Percentiles rank a stretch among this genome's conserved stretches.
phyloP scores from a whole-genome alignment of 30 jellyfish, hydroid and myxozoan species.

The Aurelia aurita complex sp. Pacific region DNA sequence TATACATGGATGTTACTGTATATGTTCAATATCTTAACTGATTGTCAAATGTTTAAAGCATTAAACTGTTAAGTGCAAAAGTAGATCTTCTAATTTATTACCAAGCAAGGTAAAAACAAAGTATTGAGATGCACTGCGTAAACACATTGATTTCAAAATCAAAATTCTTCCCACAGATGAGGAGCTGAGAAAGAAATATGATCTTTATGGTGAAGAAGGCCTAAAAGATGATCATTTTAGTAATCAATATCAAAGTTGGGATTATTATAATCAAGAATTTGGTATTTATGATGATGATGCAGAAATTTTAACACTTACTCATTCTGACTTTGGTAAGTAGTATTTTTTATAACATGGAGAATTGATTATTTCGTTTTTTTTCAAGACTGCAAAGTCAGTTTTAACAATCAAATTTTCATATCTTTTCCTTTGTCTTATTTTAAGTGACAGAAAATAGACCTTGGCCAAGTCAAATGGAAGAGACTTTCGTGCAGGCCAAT shows the following conservation, averaged over 20 bases:
- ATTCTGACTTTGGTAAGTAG: constrained; percentile 84
- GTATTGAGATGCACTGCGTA: not conserved
- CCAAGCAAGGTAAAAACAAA: no score
- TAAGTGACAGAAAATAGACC: no score
- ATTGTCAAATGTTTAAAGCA: no score
- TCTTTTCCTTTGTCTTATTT: no score
- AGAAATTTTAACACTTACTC: constrained; percentile 79
- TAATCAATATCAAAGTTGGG: constrained; percentile 91
- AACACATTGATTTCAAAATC: not conserved
- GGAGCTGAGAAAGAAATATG: constrained; percentile 92
- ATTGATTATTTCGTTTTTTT: not conserved
- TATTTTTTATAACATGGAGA: not conserved
- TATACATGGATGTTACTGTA: no score
- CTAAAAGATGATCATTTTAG: constrained; percentile 89
- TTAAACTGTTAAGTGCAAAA: no score
- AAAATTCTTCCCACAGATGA: constrained; percentile 56
- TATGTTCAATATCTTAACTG: no score
- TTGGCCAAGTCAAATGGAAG: no score
- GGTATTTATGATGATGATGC: constrained; percentile 98
- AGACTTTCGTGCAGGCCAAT: no score
- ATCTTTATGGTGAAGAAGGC: constrained; percentile 94
- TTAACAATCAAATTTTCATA: not conserved
- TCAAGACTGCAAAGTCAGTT: not conserved
- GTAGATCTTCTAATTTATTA: no score
- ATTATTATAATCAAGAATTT: constrained; percentile 82